Evolutionary conservation across 2,797 vertebrate species (phyloP).

Genomic region (Natrix natrix): DNA sequence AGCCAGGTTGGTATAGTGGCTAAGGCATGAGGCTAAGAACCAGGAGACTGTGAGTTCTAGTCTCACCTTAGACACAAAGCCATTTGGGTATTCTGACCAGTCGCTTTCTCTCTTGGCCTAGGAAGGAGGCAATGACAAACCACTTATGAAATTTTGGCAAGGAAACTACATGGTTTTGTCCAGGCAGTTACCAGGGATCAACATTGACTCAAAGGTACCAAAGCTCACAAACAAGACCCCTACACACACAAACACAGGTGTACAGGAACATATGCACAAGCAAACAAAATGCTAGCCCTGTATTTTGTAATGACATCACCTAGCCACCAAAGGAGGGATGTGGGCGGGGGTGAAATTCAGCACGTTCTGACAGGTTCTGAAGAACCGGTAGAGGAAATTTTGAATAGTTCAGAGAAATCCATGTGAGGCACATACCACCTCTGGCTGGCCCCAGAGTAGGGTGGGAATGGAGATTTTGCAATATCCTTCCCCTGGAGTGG

Average conservation of each 20-base stretch:
- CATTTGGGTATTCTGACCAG: not conserved
- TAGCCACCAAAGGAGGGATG: not conserved
- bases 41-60: not conserved
- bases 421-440: too few species aligned
- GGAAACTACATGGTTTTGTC: not conserved
- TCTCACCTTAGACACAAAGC: not conserved
- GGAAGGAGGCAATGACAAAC: too few species aligned
- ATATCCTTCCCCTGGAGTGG: too few species aligned
- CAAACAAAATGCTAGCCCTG: not conserved
- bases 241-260: not conserved
- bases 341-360: too few species aligned
- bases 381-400: too few species aligned
- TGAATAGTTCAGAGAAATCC: too few species aligned
- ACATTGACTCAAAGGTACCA: too few species aligned
- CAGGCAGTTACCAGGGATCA: not conserved
- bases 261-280: not conserved
- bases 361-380: too few species aligned
- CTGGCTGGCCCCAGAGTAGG: too few species aligned
- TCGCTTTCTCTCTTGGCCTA: not conserved
- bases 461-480: too few species aligned
- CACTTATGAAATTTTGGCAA: not conserved
- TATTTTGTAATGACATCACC: not conserved
- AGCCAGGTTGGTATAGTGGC: not conserved
- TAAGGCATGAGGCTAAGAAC: not conserved
- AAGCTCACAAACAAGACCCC: too few species aligned